phyloP scores from a whole-genome alignment of 2,888 invertebrate genomes.

The Volucella inanis region DNA sequence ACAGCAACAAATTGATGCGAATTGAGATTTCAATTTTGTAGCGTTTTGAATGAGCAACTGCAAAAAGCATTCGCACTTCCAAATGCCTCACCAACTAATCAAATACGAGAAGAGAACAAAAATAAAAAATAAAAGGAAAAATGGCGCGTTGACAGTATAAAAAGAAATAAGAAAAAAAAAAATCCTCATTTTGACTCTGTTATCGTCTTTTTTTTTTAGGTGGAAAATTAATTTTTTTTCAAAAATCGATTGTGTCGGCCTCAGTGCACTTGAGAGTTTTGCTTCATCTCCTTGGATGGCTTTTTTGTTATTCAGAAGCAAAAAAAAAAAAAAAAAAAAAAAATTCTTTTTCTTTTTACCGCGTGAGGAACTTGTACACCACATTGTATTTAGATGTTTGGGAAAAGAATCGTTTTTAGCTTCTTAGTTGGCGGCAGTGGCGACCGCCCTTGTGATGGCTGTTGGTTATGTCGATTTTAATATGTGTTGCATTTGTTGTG shows the following conservation, averaged over 20 bases:
- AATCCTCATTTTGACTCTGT: not conserved
- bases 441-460: constrained; percentile 6
- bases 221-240: constrained; percentile 12
- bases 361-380: constrained; percentile 35
- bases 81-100: constrained; percentile 13
- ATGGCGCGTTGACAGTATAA: constrained; percentile 65
- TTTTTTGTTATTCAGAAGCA: not conserved
- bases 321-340: too few relatives aligned
- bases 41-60: constrained; percentile 10
- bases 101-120: not conserved
- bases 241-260: constrained; percentile 71
- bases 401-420: too few relatives aligned
- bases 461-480: constrained; percentile 20
- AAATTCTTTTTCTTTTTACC: constrained; percentile 32
- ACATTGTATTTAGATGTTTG: not conserved
- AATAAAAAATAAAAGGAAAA: constrained; percentile 2
- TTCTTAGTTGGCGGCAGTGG: too few relatives aligned
- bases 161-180: constrained; percentile 17
- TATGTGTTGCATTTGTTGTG: constrained; percentile 5
- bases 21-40: constrained; percentile 2
- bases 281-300: not conserved
- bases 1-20: constrained; percentile 20
- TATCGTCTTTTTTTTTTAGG: too few relatives aligned
- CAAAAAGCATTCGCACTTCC: constrained; percentile 6
- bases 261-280: constrained; percentile 43